Percentiles rank a stretch among this genome's conserved stretches.
These are phyloP conservation scores for Atrina japonica DNA, from an alignment of 2,888 invertebrate genomes.

Conservation along the genomic window DNA sequence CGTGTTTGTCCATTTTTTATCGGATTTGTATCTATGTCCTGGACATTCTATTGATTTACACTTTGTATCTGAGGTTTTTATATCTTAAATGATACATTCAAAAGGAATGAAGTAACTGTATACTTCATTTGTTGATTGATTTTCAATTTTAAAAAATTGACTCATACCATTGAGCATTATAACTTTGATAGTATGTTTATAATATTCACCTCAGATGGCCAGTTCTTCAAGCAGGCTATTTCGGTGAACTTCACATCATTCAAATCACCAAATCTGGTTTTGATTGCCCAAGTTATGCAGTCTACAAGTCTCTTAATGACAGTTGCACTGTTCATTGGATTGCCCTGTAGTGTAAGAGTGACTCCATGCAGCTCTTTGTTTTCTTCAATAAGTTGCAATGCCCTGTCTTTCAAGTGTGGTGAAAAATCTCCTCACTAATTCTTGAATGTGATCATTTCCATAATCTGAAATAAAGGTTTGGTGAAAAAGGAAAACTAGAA, in stretches of 20 bases:
- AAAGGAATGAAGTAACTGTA: not conserved
- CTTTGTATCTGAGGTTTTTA: too few relatives aligned
- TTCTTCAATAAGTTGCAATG: too few relatives aligned
- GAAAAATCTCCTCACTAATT: not conserved
- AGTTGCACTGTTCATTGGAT: too few relatives aligned
- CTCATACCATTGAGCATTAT: not conserved
- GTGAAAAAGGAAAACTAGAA: too few relatives aligned
- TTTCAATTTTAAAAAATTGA: not conserved
- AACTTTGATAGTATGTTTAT: too few relatives aligned
- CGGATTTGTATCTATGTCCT: too few relatives aligned
- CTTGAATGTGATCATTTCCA: constrained; percentile 6
- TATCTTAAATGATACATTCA: too few relatives aligned
- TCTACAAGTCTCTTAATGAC: not conserved
- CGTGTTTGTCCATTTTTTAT: too few relatives aligned
- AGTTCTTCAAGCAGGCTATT: not conserved
- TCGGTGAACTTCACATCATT: constrained; percentile 2
- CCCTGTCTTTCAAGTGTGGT: not conserved
- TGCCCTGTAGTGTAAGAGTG: not conserved
- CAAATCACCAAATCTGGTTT: constrained; percentile 6
- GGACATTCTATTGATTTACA: too few relatives aligned
- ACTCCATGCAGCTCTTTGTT: not conserved
- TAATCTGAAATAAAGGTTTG: too few relatives aligned
- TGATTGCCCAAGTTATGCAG: constrained; percentile 2
- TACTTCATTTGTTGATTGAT: not conserved
- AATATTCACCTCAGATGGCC: constrained; percentile 3